These are phyloP conservation scores for Lepilemur septentrionalis DNA, from an alignment of 2,797 vertebrate species.

Conservation along the genomic window DNA sequence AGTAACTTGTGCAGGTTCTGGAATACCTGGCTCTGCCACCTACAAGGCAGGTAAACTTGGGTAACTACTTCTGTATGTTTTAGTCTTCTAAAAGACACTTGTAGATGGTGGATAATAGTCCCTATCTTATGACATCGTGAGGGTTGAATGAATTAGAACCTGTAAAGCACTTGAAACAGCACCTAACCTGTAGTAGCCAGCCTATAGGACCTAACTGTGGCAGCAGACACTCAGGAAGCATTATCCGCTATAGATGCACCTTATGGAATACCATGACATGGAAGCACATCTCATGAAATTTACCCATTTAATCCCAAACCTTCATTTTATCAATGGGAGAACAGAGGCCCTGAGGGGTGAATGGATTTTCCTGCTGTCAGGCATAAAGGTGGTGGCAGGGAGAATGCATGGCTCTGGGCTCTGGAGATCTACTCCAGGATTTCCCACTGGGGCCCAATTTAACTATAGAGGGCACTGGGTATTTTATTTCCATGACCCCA, in stretches of 20 bases:
- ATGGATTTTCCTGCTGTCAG: not conserved
- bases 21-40: not conserved
- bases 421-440: not conserved
- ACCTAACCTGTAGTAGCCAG: not conserved
- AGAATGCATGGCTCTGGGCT: not conserved
- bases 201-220: not conserved
- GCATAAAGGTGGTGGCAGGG: not conserved
- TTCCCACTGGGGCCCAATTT: not conserved
- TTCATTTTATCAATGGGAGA: not conserved
- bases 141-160: not conserved
- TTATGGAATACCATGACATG: not conserved
- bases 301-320: not conserved
- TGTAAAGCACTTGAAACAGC: not conserved
- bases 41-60: not conserved
- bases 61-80: not conserved
- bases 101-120: not conserved
- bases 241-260: not conserved
- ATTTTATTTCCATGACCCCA: not conserved
- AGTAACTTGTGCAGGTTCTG: not conserved
- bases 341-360: not conserved
- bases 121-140: accelerated
- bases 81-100: not conserved
- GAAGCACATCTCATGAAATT: not conserved
- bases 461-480: not conserved
- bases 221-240: not conserved